Percentiles rank a stretch among this genome's conserved stretches.
These are phyloP conservation scores for Hymenopus coronatus DNA, from an alignment of 2,888 invertebrate species.

Conservation along the genomic window DNA sequence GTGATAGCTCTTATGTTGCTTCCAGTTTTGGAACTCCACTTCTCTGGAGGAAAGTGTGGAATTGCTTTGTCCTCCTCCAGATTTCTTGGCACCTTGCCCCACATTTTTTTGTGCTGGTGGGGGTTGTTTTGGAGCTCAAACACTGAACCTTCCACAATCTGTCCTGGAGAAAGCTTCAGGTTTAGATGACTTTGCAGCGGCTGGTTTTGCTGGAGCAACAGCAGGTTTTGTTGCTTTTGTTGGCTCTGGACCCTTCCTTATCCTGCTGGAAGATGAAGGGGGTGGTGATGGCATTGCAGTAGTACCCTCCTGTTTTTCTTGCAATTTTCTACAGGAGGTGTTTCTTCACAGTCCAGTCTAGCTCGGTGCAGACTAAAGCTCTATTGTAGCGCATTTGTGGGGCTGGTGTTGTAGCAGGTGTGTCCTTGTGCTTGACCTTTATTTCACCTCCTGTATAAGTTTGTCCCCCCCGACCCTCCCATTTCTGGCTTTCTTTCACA, in stretches of 20 bases:
- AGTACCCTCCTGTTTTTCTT: constrained; percentile 27
- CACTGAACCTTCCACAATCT: constrained; percentile 63
- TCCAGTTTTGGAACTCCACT: constrained; percentile 92
- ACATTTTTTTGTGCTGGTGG: neutral
- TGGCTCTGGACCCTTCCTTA: constrained; percentile 29
- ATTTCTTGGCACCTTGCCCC: constrained; percentile 50
- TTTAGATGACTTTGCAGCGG: constrained; percentile 25
- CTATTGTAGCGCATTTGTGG: constrained; percentile 66
- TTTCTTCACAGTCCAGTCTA: constrained; percentile 52
- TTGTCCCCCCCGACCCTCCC: too few species aligned
- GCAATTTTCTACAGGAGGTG: constrained; percentile 45
- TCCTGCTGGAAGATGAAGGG: constrained; percentile 14
- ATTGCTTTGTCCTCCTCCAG: constrained; percentile 60
- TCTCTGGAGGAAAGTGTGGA: constrained; percentile 74
- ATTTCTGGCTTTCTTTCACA: too few species aligned
- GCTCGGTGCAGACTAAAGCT: constrained; percentile 67
- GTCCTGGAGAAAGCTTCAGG: constrained; percentile 52
- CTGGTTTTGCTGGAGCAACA: constrained; percentile 23
- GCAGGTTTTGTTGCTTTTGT: constrained; percentile 29
- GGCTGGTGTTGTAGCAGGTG: constrained; percentile 41
- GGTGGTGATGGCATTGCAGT: constrained; percentile 1
- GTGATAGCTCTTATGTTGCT: constrained; percentile 91
- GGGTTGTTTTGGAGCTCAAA: constrained; percentile 47
- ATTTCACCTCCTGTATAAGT: constrained; percentile 48
- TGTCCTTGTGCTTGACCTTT: constrained; percentile 38